These are phyloP conservation scores for Macropis europaea DNA, from an alignment of 2,888 invertebrate genomes.

Conservation along the genomic window DNA sequence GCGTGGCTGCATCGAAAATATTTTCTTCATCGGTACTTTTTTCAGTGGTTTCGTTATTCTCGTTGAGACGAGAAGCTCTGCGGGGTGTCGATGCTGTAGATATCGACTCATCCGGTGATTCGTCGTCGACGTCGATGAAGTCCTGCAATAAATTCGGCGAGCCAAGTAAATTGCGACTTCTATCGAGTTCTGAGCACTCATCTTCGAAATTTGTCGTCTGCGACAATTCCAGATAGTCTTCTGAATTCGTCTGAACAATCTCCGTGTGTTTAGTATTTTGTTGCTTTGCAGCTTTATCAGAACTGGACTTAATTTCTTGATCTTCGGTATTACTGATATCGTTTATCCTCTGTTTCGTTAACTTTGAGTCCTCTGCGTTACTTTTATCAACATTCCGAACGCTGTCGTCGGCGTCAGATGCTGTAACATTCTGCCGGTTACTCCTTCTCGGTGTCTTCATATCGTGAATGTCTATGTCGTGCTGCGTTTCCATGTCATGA, in stretches of 20 bases:
- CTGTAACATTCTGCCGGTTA: conserved; percentile 2
- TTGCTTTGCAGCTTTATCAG: background rate
- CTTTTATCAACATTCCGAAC: background rate
- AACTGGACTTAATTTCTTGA: background rate
- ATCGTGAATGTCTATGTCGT: conserved; percentile 4
- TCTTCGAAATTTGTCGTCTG: conserved; percentile 12
- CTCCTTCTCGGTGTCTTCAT: background rate
- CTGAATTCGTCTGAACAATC: background rate
- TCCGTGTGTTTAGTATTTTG: background rate
- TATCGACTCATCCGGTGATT: background rate
- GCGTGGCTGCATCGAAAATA: conserved; percentile 33
- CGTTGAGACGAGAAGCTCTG: background rate
- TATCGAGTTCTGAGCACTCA: conserved; percentile 5
- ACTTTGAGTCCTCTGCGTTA: background rate
- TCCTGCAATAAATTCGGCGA: conserved; percentile 37
- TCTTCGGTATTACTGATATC: background rate
- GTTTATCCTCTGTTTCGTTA: background rate
- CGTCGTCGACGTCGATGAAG: background rate
- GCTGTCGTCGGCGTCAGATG: background rate
- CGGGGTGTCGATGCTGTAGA: background rate
- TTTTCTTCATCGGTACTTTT: conserved; percentile 34
- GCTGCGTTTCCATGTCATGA: conserved; percentile 50
- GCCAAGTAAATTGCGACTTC: conserved; percentile 21
- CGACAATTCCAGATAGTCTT: background rate
- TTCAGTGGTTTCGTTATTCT: background rate